Evolutionary conservation across 2,113 vertebrate genomes (phyloP).

Genomic region (Rhinoptilus africanus): DNA sequence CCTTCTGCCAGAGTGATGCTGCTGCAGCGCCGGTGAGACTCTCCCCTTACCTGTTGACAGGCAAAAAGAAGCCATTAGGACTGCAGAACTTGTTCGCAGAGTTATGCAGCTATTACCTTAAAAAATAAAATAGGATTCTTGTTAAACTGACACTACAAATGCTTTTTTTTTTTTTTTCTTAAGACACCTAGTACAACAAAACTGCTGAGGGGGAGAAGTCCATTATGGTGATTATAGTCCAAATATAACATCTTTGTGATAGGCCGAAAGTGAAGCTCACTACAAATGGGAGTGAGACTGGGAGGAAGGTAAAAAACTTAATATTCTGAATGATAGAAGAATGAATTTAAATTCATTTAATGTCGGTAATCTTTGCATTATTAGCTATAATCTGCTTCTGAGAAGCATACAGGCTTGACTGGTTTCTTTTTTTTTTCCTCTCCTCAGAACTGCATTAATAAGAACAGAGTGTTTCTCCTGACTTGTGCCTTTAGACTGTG

Average conservation of each 20-base stretch:
- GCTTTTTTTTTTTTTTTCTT: background rate
- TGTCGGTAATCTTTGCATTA: slow-evolving; percentile 36
- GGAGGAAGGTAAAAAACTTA: background rate
- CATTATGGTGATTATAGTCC: background rate
- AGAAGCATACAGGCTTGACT: background rate
- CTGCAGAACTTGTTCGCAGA: background rate
- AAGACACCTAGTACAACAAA: background rate
- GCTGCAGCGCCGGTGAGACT: background rate
- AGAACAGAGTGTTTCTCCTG: background rate
- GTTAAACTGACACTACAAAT: background rate
- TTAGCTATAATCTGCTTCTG: slow-evolving; percentile 35
- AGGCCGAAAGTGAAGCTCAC: background rate
- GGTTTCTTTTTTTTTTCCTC: background rate
- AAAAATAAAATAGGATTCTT: background rate
- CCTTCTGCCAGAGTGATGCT: background rate
- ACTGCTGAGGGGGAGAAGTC: background rate
- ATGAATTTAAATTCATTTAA: slow-evolving; percentile 39
- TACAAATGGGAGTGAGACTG: background rate
- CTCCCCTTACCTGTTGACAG: background rate
- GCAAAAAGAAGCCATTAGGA: background rate
- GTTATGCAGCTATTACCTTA: background rate
- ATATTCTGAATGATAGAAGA: slow-evolving; percentile 16
- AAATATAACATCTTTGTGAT: background rate
- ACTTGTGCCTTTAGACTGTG: background rate
- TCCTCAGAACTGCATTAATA: background rate